Evolutionary conservation across 2,113 vertebrate species (phyloP), one percentile per base, ranked within the genome.

Genomic region (Lagopus muta): DNA sequence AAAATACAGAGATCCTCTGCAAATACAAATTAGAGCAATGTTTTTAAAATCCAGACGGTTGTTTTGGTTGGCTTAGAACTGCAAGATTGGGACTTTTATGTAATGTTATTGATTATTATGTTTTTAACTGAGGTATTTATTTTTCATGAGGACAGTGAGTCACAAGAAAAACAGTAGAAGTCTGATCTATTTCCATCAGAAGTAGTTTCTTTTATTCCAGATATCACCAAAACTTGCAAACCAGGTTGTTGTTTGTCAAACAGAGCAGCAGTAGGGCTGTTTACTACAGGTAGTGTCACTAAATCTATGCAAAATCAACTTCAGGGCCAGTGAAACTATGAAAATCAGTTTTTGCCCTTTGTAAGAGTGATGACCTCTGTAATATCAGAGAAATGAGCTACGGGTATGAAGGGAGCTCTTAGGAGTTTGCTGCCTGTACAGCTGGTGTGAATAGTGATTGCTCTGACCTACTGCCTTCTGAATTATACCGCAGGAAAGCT

Each of bases 331-430:
- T 43, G 13, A 79, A 96, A 69, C 54, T 25, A 45, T 22, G 55
- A 64, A 84, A 89, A 76, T 77, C 1, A 58, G 38, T 92, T 93
- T 93, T 89, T 30, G 28, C 82, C 50, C 69, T 82, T 88, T 75
- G 14, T 73, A 72, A 72, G 92, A 85, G 43, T 36, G 57, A 11
- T 8, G 38, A 67, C 45, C 81, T 83, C 21, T 92, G 54, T 81
- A 84, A 47, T 79, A 88, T 24, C 36, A 77, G 52, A 36, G 34
- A 85, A 47, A 32, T 71, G 80, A 89, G 38, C 72, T 76, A 30
- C 62, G 19, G 52, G 4, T 91, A 61, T n/a, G 60, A 61, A 89
- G 64, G 66, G 77, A 87, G 52, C 73, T 58, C 28, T 45, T 89
- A 34, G 85, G 72, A 89, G 48, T 34, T 92, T 50, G 32, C 36